phyloP scores from a whole-genome alignment of 2,888 invertebrate species.

The Glyphotaelius pellucidus region DNA sequence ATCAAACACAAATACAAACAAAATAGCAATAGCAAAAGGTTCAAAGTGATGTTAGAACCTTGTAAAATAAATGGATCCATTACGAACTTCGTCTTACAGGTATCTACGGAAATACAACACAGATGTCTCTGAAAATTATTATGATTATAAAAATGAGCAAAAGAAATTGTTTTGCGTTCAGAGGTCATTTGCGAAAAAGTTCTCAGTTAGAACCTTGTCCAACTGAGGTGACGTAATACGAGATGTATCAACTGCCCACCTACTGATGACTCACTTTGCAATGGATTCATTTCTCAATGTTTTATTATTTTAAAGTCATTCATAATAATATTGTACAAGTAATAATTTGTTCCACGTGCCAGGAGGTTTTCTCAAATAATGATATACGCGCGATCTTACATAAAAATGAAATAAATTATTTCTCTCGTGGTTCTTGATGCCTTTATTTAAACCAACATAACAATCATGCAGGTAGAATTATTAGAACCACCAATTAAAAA shows the following conservation, averaged over 20 bases:
- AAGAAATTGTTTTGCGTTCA: too few relatives aligned
- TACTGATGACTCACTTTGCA: not conserved
- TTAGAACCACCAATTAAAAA: constrained; percentile 62
- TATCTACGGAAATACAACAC: too few relatives aligned
- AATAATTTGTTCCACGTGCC: not conserved
- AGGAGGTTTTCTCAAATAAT: constrained; percentile 19
- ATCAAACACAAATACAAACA: too few relatives aligned
- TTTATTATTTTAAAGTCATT: not conserved
- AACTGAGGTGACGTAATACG: not conserved
- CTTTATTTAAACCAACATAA: constrained; percentile 62
- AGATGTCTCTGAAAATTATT: too few relatives aligned
- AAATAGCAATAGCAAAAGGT: too few relatives aligned
- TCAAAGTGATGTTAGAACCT: too few relatives aligned
- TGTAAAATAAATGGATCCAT: too few relatives aligned
- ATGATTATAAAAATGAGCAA: too few relatives aligned
- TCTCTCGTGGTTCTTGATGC: constrained; percentile 54
- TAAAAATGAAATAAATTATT: constrained; percentile 45
- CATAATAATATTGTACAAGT: not conserved
- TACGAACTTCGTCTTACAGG: too few relatives aligned
- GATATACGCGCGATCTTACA: constrained; percentile 42
- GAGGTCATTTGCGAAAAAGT: too few relatives aligned
- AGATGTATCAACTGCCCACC: not conserved
- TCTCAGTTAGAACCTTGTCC: too few relatives aligned
- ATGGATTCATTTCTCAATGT: not conserved
- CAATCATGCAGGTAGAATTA: constrained; percentile 48